Evolutionary conservation across 2,888 invertebrate genomes (phyloP).

Genomic region (Lasius platythorax): DNA sequence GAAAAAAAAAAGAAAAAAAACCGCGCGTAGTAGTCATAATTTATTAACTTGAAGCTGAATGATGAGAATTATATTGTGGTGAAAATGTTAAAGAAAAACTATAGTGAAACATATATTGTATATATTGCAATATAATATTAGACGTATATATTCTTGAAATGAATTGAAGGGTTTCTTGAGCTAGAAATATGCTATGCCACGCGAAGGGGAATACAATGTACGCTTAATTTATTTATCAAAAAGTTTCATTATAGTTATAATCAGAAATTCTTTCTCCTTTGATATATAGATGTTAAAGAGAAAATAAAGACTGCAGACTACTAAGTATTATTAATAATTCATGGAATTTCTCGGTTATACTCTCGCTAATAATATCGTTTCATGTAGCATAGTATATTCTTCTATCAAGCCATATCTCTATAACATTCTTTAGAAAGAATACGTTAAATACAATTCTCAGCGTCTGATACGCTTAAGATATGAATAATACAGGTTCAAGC

Average conservation of each 20-base stretch:
- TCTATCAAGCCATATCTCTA: neutral
- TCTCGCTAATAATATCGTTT: neutral
- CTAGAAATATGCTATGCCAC: neutral
- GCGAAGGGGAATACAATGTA: neutral
- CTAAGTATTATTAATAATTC: neutral
- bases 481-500: neutral
- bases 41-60: constrained; percentile 18
- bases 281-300: neutral
- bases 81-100: constrained; percentile 33
- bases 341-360: neutral
- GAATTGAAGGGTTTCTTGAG: constrained; percentile 12
- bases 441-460: neutral
- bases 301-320: neutral
- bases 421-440: neutral
- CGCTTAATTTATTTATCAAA: constrained; percentile 17
- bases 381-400: neutral
- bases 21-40: neutral
- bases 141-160: constrained; percentile 6
- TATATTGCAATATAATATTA: constrained; percentile 19
- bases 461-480: neutral
- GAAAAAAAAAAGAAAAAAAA: neutral
- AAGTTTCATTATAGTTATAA: constrained; percentile 25
- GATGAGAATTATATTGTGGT: constrained; percentile 24
- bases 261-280: neutral
- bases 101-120: neutral